Percentiles rank a stretch among this genome's conserved stretches.
Evolutionary conservation across 2,797 vertebrate genomes (phyloP).

Genomic region (Gorsachius magnificus): DNA sequence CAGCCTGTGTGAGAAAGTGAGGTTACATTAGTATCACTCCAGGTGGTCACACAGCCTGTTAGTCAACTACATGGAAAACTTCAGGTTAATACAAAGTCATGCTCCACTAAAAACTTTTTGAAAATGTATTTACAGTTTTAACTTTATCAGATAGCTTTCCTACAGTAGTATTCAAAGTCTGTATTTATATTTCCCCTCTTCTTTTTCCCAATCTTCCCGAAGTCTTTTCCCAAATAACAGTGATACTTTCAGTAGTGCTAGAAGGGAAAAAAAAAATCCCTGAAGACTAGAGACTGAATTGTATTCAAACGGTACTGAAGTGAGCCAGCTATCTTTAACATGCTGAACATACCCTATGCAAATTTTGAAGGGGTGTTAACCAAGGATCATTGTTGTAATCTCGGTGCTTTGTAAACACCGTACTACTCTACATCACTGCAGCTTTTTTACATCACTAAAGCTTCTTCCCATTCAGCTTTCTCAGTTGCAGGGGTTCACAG

Average conservation of each 20-base stretch:
- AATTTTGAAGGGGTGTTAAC: neutral
- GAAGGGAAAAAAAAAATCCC: neutral
- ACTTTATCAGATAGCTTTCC: neutral
- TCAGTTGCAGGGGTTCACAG: neutral
- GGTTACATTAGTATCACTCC: neutral
- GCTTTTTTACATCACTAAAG: neutral
- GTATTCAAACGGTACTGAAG: neutral
- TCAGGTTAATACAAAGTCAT: neutral
- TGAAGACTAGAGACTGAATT: neutral
- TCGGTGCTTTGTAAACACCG: neutral
- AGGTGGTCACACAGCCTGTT: neutral
- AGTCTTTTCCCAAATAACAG: neutral
- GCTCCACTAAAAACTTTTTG: neutral
- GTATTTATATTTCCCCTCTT: neutral
- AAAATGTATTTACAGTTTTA: neutral
- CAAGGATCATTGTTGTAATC: neutral
- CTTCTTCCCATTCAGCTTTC: neutral
- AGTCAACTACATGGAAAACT: neutral
- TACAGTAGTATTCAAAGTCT: rapidly evolving
- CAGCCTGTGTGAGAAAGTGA: neutral
- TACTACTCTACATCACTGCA: neutral
- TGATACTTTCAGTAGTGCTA: neutral
- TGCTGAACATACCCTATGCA: neutral
- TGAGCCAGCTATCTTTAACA: neutral
- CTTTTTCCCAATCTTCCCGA: rapidly evolving